Evolutionary conservation across 1,140 invertebrate genomes (phyloP), one percentile per base, ranked within the genome.

Genomic region (Drosophila sulfurigaster): DNA sequence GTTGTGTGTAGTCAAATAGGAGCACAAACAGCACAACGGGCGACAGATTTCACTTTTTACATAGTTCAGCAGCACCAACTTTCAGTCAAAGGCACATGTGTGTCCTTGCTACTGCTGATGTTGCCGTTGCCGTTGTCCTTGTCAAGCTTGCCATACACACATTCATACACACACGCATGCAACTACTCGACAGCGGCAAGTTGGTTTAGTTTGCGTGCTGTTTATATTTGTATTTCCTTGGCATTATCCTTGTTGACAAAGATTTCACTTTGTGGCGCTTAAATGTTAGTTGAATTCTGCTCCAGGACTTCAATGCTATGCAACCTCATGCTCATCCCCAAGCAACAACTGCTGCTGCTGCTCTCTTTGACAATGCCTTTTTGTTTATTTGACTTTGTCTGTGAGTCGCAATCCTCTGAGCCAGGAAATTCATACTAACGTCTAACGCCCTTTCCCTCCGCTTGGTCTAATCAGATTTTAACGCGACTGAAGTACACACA

Each of bases 181-280:
- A 72, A 62, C 76, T 67, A 59, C 52, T 80, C 69, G 71, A 82
- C 52, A 87, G 68, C 71, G 54, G 70, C 81, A 80, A 85, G 81
- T 87, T 87, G 81, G 81, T 89, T 81, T 79, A 89, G 86, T 89
- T 89, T 89, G 85, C 81, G 85, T 81, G 81, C 85, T 89, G 85
- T 89, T 89, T 89, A 89, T 89, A 89, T 89, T 89, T 89, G 85
- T 89, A 89, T 89, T 89, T 89, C 85, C 85, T 89, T 89, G 86
- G 85, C 81, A 89, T 89, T 89, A 89, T 89, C 85, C 85, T 79
- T 89, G 85, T 89, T 89, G 85, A 89, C 85, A 89, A 89, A 89
- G 85, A 89, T 89, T 89, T 89, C 85, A 89, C 85, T 89, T 89
- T 89, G 85, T 89, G 85, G 85, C 85, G 86, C 85, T 89, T 85